Evolutionary conservation across 1,140 invertebrate species (phyloP).

Genomic region (Hyles euphorbiae): DNA sequence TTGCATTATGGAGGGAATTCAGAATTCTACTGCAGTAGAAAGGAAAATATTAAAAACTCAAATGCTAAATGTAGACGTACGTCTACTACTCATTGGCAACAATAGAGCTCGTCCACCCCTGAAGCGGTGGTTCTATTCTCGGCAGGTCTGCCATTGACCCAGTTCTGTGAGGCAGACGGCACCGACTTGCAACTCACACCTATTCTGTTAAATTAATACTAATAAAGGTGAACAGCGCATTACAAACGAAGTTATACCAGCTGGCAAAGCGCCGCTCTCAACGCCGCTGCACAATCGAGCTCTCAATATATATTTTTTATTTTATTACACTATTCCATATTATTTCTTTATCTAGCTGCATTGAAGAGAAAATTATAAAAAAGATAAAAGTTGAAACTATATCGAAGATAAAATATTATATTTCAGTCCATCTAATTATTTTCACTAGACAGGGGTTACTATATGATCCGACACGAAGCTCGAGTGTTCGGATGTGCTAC

Average conservation of each 20-base stretch:
- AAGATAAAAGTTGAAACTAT: too few species aligned
- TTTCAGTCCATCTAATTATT: too few species aligned
- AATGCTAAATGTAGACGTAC: not conserved
- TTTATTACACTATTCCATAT: too few species aligned
- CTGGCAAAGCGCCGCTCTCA: slow-evolving; percentile 24
- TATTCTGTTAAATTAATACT: slow-evolving; percentile 44
- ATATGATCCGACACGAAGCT: too few species aligned
- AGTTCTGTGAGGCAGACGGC: slow-evolving; percentile 36
- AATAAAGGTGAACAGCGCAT: slow-evolving; percentile 42
- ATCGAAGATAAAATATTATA: too few species aligned
- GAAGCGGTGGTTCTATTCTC: slow-evolving; percentile 50
- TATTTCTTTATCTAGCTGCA: too few species aligned
- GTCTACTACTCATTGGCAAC: slow-evolving; percentile 22
- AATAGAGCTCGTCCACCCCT: slow-evolving; percentile 48
- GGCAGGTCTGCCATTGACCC: slow-evolving; percentile 54
- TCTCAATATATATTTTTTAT: too few species aligned
- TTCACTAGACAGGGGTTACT: too few species aligned
- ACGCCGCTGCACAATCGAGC: slow-evolving; percentile 14
- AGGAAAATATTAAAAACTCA: not conserved
- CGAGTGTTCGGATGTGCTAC: too few species aligned
- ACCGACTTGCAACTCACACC: slow-evolving; percentile 35
- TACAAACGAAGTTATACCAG: slow-evolving; percentile 16
- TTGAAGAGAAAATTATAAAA: too few species aligned
- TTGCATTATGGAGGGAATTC: not conserved
- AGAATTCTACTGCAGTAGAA: not conserved